phyloP scores from a whole-genome alignment of 2,113 vertebrate genomes.

The Hypomesus transpacificus region DNA sequence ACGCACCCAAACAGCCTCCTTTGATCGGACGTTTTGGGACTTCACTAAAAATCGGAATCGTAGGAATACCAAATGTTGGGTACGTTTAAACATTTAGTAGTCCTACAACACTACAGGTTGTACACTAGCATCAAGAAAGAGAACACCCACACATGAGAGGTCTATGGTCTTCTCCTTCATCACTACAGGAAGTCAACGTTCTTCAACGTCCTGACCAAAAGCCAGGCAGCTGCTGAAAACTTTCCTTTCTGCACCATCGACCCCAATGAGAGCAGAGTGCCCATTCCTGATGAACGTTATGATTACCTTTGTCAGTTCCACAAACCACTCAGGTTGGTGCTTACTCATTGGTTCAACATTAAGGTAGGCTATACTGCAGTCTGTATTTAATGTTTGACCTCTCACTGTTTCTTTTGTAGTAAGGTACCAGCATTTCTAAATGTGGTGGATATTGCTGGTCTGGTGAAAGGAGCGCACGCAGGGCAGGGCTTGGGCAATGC shows the following conservation, averaged over 20 bases:
- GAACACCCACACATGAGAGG: not conserved
- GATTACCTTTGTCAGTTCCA: constrained; percentile 94
- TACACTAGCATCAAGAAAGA: too few species aligned
- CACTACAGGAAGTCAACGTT: constrained; percentile 90
- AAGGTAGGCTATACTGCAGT: not conserved
- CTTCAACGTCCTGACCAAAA: constrained; percentile 98
- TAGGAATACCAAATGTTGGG: constrained; percentile 98
- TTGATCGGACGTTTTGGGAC: constrained; percentile 97
- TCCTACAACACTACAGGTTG: not conserved
- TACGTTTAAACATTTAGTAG: constrained; percentile 61
- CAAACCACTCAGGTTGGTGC: constrained; percentile 87
- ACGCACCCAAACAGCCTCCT: constrained; percentile 82
- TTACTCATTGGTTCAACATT: not conserved
- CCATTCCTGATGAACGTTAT: constrained; percentile 92
- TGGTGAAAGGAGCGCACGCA: constrained; percentile 93
- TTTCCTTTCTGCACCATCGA: constrained; percentile 99
- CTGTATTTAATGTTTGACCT: not conserved
- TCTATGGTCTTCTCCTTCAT: constrained; percentile 7
- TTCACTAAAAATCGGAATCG: constrained; percentile 96
- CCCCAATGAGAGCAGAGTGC: constrained; percentile 96
- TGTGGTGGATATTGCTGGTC: constrained; percentile 96
- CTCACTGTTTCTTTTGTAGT: constrained; percentile 69
- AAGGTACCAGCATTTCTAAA: constrained; percentile 98
- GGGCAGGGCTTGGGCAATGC: constrained; percentile 97
- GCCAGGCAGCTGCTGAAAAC: constrained; percentile 92